Evolutionary conservation across 2,797 vertebrate species (phyloP).

Genomic region (Peromyscus melanophrys): DNA sequence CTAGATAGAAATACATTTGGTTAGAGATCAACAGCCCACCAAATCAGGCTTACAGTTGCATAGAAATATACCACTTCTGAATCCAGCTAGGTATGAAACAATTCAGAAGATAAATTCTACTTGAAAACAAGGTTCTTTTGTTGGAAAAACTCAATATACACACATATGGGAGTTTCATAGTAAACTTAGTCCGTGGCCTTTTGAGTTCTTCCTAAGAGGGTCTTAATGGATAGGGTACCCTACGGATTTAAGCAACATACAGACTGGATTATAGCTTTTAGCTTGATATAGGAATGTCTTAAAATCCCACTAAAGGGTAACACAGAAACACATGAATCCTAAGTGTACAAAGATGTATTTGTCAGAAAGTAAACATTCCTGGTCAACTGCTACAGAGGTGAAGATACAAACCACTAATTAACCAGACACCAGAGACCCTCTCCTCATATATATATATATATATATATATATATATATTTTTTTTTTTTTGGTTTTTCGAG

Average conservation of each 20-base stretch:
- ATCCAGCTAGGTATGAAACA: slow-evolving; percentile 41
- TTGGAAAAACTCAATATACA: neutral
- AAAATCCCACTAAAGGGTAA: slow-evolving; percentile 37
- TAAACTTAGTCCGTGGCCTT: neutral
- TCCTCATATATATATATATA: too few species aligned
- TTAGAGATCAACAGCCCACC: neutral
- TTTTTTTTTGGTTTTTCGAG: too few species aligned
- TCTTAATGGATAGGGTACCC: neutral
- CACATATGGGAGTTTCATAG: neutral
- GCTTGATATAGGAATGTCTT: slow-evolving; percentile 36
- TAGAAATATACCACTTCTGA: slow-evolving; percentile 32
- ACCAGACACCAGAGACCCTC: neutral
- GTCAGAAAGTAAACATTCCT: slow-evolving; percentile 47
- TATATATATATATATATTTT: too few species aligned
- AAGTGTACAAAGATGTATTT: neutral
- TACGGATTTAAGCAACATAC: neutral
- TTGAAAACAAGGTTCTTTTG: neutral
- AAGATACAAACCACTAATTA: slow-evolving; percentile 49
- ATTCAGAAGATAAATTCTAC: neutral
- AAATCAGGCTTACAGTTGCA: neutral
- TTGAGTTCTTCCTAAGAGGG: slow-evolving; percentile 1
- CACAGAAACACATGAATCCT: slow-evolving; percentile 20
- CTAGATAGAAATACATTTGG: neutral
- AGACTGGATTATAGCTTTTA: neutral
- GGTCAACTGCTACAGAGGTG: neutral